Conservation (phyloP, 2,113 vertebrate genomes). For the Urocitellus parryii region DNA sequence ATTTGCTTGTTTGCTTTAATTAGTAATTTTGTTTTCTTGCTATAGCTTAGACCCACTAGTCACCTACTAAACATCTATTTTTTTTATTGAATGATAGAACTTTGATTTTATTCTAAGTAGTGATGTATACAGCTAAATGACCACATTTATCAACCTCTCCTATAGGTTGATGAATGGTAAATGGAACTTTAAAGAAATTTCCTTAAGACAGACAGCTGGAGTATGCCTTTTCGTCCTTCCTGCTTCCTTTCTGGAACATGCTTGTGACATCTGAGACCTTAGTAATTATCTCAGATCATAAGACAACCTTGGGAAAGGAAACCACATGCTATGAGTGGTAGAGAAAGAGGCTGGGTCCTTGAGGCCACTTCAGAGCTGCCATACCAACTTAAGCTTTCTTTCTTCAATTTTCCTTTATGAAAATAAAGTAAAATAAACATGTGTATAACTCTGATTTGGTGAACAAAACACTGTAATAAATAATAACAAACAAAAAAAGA, state of each 20-base stretch:
- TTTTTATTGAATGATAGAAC: neutral
- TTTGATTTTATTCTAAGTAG: slow-evolving; percentile 16
- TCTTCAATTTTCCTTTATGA: neutral
- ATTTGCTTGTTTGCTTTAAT: neutral
- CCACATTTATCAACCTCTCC: neutral
- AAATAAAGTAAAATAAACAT: neutral
- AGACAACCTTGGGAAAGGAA: neutral
- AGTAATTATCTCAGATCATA: neutral
- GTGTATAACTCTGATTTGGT: no score
- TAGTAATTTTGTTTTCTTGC: slow-evolving; percentile 20
- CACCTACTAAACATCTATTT: neutral
- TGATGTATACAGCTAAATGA: neutral
- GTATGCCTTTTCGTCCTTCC: neutral
- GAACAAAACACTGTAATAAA: no score
- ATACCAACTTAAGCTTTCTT: neutral
- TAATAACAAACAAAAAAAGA: neutral
- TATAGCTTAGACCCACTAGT: neutral
- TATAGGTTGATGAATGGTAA: neutral
- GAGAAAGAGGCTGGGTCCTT: neutral
- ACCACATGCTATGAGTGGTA: neutral
- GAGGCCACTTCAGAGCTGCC: neutral
- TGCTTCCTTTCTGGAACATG: neutral
- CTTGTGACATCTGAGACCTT: neutral
- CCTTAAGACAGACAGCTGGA: neutral
- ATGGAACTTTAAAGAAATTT: neutral